These are phyloP conservation scores for Selenia dentaria DNA, from an alignment of 2,888 invertebrate genomes.

Conservation along the genomic window DNA sequence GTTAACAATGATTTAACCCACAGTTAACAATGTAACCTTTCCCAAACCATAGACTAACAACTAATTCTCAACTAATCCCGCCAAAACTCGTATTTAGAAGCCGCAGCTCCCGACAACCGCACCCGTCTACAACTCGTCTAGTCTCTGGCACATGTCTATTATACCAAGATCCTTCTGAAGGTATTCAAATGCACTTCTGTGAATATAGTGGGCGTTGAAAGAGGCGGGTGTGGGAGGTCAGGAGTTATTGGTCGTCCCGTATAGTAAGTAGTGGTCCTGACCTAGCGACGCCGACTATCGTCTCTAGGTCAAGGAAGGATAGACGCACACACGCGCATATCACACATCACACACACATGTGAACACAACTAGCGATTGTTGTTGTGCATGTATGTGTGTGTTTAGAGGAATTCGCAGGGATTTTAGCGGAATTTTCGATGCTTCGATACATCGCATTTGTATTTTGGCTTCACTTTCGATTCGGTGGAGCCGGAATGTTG, in stretches of 20 bases:
- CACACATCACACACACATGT: slow-evolving; percentile 22
- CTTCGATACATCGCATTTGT: slow-evolving; percentile 15
- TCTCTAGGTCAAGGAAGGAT: slow-evolving; percentile 83
- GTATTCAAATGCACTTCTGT: slow-evolving; percentile 50
- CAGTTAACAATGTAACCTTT: slow-evolving; percentile 13
- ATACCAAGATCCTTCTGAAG: slow-evolving; percentile 43
- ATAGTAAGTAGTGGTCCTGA: slow-evolving; percentile 78
- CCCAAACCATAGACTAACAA: slow-evolving; percentile 42
- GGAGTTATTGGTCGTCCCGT: slow-evolving; percentile 51
- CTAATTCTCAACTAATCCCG: slow-evolving; percentile 33
- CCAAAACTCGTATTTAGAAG: slow-evolving; percentile 40
- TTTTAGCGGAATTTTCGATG: slow-evolving; percentile 29
- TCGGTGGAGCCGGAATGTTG: slow-evolving; percentile 6
- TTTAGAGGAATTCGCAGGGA: slow-evolving; percentile 32
- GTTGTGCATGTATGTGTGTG: slow-evolving; percentile 26
- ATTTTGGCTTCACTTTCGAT: slow-evolving; percentile 23
- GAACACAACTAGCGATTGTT: slow-evolving; percentile 28
- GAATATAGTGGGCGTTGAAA: slow-evolving; percentile 18
- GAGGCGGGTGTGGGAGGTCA: slow-evolving; percentile 45
- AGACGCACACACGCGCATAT: slow-evolving; percentile 67
- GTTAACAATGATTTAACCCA: slow-evolving; percentile 8
- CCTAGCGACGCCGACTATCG: slow-evolving; percentile 77
- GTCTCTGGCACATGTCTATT: slow-evolving; percentile 59
- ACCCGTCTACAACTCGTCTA: slow-evolving; percentile 76
- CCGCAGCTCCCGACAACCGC: slow-evolving; percentile 43